Evolutionary conservation across 2,113 vertebrate species (phyloP).

Genomic region (Scortum barcoo): DNA sequence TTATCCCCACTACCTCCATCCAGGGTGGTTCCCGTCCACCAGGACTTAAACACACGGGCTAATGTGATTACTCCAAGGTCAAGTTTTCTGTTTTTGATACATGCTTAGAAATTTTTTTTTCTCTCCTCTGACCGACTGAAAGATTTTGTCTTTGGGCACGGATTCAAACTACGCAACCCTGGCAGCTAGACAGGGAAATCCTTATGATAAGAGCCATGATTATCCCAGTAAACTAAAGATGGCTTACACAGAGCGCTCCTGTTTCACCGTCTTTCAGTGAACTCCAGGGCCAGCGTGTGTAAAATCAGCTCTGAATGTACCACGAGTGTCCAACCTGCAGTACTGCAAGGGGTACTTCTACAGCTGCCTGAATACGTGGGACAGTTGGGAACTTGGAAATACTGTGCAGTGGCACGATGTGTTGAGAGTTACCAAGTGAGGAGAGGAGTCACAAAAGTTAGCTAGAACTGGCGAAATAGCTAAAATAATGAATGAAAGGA

Average conservation of each 20-base stretch:
- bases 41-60: constrained; percentile 34
- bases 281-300: constrained; percentile 1
- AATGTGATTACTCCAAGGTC: constrained; percentile 37
- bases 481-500: background rate
- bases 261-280: constrained; percentile 8
- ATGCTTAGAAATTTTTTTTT: background rate
- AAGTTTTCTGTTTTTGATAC: constrained; percentile 39
- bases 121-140: constrained; percentile 22
- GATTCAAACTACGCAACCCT: constrained; percentile 49
- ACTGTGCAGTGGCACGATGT: background rate
- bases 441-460: background rate
- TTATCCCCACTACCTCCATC: constrained; percentile 22
- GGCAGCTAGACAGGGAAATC: constrained; percentile 48
- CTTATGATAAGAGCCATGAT: constrained; percentile 42
- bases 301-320: background rate
- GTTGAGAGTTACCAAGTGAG: background rate
- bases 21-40: constrained; percentile 23
- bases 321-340: background rate
- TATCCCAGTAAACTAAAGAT: constrained; percentile 33
- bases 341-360: background rate
- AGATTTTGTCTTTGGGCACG: constrained; percentile 41
- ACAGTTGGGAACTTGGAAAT: background rate
- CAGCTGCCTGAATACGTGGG: too few species aligned
- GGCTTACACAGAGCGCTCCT: constrained; percentile 35
- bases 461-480: background rate